A percentile compares a stretch with the other conserved stretches of the same genome.
These are phyloP conservation scores for Melinaea marsaeus DNA, from an alignment of 2,888 invertebrate species.

Conservation along the genomic window DNA sequence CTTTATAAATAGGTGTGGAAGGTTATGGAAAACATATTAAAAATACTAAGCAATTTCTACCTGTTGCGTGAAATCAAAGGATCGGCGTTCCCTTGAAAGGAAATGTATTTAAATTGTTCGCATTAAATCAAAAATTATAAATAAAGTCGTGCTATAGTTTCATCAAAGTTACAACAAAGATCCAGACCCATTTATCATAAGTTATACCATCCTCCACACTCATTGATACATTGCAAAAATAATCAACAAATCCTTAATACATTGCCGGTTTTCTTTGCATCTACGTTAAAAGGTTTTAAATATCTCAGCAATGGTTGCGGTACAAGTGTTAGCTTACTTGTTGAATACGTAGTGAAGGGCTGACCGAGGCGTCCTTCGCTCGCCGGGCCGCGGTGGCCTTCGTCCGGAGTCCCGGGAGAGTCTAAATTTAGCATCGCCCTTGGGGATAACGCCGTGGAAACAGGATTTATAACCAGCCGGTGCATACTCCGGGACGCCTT, in stretches of 20 bases:
- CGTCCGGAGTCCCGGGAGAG: constrained; percentile 45
- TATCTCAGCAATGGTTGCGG: constrained; percentile 20
- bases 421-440: constrained; percentile 72
- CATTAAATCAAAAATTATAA: background rate
- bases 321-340: constrained; percentile 5
- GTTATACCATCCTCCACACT: constrained; percentile 5
- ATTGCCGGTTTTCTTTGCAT: constrained; percentile 15
- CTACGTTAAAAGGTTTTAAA: background rate
- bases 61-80: constrained; percentile 19
- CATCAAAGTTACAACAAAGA: constrained; percentile 3
- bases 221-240: background rate
- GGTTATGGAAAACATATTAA: constrained; percentile 3
- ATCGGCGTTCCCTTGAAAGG: constrained; percentile 12
- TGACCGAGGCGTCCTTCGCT: constrained; percentile 40
- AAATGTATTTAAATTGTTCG: background rate
- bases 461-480: constrained; percentile 64
- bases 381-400: constrained; percentile 55
- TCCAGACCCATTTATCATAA: constrained; percentile 25
- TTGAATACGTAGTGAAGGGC: constrained; percentile 11
- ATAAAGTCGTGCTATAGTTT: background rate
- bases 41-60: constrained; percentile 21
- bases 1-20: too few relatives aligned
- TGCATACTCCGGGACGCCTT: constrained; percentile 26
- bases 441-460: constrained; percentile 59
- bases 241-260: constrained; percentile 7